phyloP scores from a whole-genome alignment of 1,140 invertebrate species.

The Chironomus tepperi region DNA sequence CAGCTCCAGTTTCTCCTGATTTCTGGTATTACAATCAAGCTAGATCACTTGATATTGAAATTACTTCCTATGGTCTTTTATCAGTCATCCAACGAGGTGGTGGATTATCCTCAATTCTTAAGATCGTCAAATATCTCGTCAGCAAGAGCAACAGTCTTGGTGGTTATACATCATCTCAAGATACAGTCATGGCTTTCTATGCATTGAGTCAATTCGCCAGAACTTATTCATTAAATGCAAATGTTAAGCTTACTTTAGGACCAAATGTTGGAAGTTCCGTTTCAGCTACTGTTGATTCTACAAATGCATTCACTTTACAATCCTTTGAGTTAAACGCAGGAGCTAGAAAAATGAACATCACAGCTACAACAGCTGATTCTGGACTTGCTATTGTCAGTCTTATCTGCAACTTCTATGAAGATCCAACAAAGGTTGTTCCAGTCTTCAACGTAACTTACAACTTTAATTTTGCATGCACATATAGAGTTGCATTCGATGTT shows the following conservation, averaged over 20 bases:
- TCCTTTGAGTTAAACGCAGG: constrained; percentile 35
- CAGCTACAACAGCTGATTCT: not conserved
- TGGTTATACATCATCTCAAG: constrained; percentile 66
- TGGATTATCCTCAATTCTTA: constrained; percentile 44
- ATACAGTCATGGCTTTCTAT: constrained; percentile 57
- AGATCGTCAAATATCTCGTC: constrained; percentile 60
- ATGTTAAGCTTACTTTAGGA: constrained; percentile 27
- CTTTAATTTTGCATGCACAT: not conserved
- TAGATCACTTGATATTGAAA: constrained; percentile 64
- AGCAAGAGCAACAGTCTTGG: constrained; percentile 65
- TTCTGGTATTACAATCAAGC: constrained; percentile 42
- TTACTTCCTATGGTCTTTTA: constrained; percentile 67
- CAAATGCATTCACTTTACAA: constrained; percentile 42
- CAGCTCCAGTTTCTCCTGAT: constrained; percentile 34
- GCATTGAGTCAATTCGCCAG: constrained; percentile 52
- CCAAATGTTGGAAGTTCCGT: not conserved
- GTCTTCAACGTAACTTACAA: not conserved
- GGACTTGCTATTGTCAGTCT: not conserved
- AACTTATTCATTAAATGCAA: constrained; percentile 31
- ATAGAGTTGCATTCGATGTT: not conserved
- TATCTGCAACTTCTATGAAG: constrained; percentile 5
- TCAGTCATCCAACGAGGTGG: constrained; percentile 47
- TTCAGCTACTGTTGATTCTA: constrained; percentile 33
- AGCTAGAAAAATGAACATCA: not conserved
- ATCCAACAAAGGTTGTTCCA: not conserved